Evolutionary conservation across 2,113 vertebrate species (phyloP).

Genomic region (Callipepla squamata): DNA sequence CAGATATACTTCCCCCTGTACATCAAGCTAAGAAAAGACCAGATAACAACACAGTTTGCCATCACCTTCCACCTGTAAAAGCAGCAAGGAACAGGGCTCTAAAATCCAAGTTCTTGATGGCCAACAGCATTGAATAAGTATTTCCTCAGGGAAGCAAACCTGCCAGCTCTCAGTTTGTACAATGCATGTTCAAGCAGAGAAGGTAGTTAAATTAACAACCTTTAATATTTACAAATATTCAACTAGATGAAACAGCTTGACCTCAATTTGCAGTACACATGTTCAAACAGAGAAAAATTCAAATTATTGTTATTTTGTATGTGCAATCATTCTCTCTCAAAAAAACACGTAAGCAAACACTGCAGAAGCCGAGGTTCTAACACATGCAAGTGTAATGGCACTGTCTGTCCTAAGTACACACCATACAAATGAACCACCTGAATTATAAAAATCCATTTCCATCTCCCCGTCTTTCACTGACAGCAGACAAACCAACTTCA

Average conservation of each 20-base stretch:
- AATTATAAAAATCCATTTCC: background rate
- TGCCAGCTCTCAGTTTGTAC: background rate
- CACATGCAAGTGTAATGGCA: background rate
- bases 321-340: background rate
- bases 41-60: background rate
- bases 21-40: background rate
- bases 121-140: background rate
- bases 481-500: background rate
- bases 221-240: constrained; percentile 39
- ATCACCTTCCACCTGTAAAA: background rate
- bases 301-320: background rate
- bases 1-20: background rate
- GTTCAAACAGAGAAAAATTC: constrained; percentile 15
- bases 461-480: background rate
- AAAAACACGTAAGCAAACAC: background rate
- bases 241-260: background rate
- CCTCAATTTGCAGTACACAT: background rate
- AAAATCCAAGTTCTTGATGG: background rate
- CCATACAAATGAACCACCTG: background rate
- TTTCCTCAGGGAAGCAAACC: background rate
- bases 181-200: background rate
- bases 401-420: background rate
- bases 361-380: background rate
- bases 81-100: background rate
- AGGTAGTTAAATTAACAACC: constrained; percentile 9